Conservation (phyloP, 1,140 invertebrate species). For the Ceratosolen solmsi region DNA sequence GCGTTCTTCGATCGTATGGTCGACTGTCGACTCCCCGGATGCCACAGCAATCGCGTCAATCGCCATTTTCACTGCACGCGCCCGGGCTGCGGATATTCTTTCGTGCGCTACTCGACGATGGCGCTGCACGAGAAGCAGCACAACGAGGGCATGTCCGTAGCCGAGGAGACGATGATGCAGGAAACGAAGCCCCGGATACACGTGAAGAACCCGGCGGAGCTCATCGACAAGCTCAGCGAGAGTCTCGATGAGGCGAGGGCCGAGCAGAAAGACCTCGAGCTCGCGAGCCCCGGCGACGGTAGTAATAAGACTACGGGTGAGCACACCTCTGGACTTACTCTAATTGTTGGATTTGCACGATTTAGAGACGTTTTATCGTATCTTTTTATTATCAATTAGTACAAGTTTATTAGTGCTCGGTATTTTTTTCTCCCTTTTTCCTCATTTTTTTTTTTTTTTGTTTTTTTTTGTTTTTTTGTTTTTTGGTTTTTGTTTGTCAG, state of each 20-base stretch:
- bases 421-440: not conserved
- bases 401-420: conserved; percentile 27
- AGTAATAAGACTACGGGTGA: conserved; percentile 70
- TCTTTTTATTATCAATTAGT: conserved; percentile 3
- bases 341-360: conserved; percentile 21
- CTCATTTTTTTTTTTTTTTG: not conserved
- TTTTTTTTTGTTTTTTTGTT: conserved; percentile 2
- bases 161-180: conserved; percentile 57
- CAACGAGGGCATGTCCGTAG: conserved; percentile 54
- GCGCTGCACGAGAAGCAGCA: conserved; percentile 81
- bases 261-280: conserved; percentile 67
- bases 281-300: conserved; percentile 63
- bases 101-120: conserved; percentile 84
- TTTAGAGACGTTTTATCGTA: not conserved
- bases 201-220: conserved; percentile 70
- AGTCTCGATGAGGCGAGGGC: conserved; percentile 58
- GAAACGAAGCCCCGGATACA: conserved; percentile 71
- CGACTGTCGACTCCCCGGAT: conserved; percentile 81
- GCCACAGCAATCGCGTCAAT: conserved; percentile 82
- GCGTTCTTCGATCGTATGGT: conserved; percentile 86
- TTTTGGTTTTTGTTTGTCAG: not conserved
- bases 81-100: conserved; percentile 83
- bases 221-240: conserved; percentile 68
- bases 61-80: conserved; percentile 86
- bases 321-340: conserved; percentile 2